Percentiles rank a stretch among this genome's conserved stretches.
These are phyloP conservation scores for Cynaeus angustus DNA, from an alignment of 2,888 invertebrate species.

Conservation along the genomic window DNA sequence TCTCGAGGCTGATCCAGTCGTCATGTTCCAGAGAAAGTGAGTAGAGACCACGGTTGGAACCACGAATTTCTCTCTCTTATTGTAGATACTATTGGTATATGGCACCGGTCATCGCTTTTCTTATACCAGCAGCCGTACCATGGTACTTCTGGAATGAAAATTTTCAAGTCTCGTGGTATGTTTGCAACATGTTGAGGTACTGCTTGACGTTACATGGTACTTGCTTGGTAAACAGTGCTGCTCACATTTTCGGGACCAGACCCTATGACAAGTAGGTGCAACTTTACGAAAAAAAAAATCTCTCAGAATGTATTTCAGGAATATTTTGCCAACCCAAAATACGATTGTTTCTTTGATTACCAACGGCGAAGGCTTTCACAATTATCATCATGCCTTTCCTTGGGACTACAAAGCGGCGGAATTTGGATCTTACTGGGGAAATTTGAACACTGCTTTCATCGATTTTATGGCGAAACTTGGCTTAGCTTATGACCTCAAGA, in stretches of 20 bases:
- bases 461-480: conserved; percentile 33
- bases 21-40: conserved; percentile 83
- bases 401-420: conserved; percentile 78
- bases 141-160: conserved; percentile 81
- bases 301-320: not conserved
- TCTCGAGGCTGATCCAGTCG: conserved; percentile 81
- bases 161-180: conserved; percentile 78
- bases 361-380: conserved; percentile 83
- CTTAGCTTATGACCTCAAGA: conserved; percentile 30
- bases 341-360: conserved; percentile 76
- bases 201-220: conserved; percentile 73
- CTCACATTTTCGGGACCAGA: conserved; percentile 73
- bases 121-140: conserved; percentile 75
- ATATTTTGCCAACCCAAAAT: conserved; percentile 76
- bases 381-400: conserved; percentile 85
- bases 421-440: conserved; percentile 58
- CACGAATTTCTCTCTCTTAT: not conserved
- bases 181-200: conserved; percentile 75
- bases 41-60: not conserved
- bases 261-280: conserved; percentile 70
- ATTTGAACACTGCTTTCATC: conserved; percentile 21
- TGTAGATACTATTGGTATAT: conserved; percentile 69
- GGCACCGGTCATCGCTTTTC: conserved; percentile 73
- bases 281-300: too few species aligned
- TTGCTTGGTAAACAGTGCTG: conserved; percentile 77